A percentile compares a stretch with the other conserved stretches of the same genome.
phyloP scores from a whole-genome alignment of 2,888 invertebrate species.

The Galerucella pusilla region DNA sequence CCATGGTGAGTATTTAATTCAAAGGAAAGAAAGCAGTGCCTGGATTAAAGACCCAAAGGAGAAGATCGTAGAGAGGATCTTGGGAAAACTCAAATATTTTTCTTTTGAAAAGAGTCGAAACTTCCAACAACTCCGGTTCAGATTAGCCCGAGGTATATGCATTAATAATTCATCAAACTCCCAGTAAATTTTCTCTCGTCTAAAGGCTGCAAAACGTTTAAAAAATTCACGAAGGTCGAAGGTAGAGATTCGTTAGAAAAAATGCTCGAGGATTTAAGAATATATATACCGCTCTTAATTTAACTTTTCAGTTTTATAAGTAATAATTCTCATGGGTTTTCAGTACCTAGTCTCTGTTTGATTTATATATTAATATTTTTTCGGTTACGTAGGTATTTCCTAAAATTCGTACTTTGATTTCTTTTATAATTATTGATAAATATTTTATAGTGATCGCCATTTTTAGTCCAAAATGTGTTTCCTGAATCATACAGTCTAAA shows the following conservation, averaged over 20 bases:
- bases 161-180: constrained; percentile 57
- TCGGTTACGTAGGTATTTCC: too few relatives aligned
- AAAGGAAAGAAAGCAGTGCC: constrained; percentile 26
- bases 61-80: constrained; percentile 28
- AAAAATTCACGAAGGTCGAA: constrained; percentile 47
- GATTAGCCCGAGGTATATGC: constrained; percentile 57
- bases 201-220: constrained; percentile 44
- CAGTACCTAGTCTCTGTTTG: not conserved
- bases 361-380: not conserved
- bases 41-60: constrained; percentile 31
- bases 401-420: too few relatives aligned
- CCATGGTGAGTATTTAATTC: constrained; percentile 11
- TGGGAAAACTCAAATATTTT: constrained; percentile 42
- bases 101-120: constrained; percentile 45
- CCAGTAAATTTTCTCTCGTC: constrained; percentile 52
- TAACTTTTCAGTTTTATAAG: constrained; percentile 23
- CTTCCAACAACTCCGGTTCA: constrained; percentile 51
- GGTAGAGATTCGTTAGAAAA: constrained; percentile 44
- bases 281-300: constrained; percentile 34
- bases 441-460: too few relatives aligned
- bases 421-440: too few relatives aligned
- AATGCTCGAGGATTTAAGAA: constrained; percentile 32
- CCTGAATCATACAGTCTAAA: too few relatives aligned
- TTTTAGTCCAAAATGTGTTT: too few relatives aligned
- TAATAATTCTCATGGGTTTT: constrained; percentile 17